These are phyloP conservation scores for Nebria salina DNA, from an alignment of 2,888 invertebrate genomes.

Conservation along the genomic window DNA sequence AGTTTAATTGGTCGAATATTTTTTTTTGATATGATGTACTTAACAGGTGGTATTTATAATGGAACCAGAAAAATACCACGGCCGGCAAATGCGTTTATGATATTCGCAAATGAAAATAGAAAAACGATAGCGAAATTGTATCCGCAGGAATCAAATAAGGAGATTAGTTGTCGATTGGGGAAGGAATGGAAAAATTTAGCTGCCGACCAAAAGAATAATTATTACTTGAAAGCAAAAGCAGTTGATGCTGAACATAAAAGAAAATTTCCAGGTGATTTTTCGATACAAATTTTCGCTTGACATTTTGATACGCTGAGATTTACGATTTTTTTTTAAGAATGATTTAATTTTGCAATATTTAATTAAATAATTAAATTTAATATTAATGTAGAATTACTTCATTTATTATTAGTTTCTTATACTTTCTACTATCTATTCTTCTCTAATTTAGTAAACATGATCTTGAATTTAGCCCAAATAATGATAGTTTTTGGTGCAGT, in stretches of 20 bases:
- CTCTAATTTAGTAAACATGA: neutral
- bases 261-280: conserved; percentile 68
- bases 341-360: neutral
- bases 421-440: neutral
- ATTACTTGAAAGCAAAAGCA: conserved; percentile 66
- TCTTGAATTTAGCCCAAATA: too few relatives aligned
- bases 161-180: conserved; percentile 70
- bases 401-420: conserved; percentile 16
- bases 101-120: conserved; percentile 71
- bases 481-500: too few relatives aligned
- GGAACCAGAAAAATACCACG: conserved; percentile 65
- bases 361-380: too few relatives aligned
- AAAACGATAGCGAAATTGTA: conserved; percentile 67
- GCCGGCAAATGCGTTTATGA: conserved; percentile 73
- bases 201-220: conserved; percentile 65
- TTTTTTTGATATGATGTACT: neutral
- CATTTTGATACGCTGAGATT: neutral
- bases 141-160: conserved; percentile 70
- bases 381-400: too few relatives aligned
- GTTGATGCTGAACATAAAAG: conserved; percentile 70
- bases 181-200: conserved; percentile 68
- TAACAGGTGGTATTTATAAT: conserved; percentile 11
- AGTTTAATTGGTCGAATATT: neutral
- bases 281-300: neutral
- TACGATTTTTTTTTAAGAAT: neutral